These are phyloP conservation scores for Pseudococcus viburni DNA, from an alignment of 2,888 invertebrate species.

Conservation along the genomic window DNA sequence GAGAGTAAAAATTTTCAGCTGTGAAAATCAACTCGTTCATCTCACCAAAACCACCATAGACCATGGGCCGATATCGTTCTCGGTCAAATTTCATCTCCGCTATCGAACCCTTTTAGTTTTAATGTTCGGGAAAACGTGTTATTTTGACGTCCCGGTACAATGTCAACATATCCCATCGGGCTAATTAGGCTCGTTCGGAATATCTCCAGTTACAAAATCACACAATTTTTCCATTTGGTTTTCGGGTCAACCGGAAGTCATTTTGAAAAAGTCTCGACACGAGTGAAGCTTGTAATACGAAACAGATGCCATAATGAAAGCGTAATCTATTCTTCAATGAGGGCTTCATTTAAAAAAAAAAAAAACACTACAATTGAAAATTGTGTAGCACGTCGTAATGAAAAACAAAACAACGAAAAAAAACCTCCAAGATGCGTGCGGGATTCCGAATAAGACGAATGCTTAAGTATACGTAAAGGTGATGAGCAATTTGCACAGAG, in stretches of 20 bases:
- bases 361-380: neutral
- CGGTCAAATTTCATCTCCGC: neutral
- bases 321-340: neutral
- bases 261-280: neutral
- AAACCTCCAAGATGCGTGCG: slow-evolving; percentile 4
- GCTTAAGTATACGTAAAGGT: slow-evolving; percentile 29
- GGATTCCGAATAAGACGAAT: slow-evolving; percentile 26
- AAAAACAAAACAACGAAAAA: neutral
- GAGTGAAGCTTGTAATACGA: neutral
- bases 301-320: neutral
- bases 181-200: neutral
- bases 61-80: neutral
- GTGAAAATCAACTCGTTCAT: neutral
- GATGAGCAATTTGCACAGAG: neutral
- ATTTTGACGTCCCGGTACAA: neutral
- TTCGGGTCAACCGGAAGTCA: slow-evolving; percentile 25
- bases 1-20: neutral
- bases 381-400: neutral
- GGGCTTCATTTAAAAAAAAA: neutral
- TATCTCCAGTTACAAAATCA: slow-evolving; percentile 1
- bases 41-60: neutral
- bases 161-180: slow-evolving; percentile 10
- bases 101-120: neutral
- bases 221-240: neutral
- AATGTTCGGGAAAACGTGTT: neutral